Evolutionary conservation across 2,888 invertebrate genomes (phyloP), one percentile per base, ranked within the genome.

Genomic region (Salticus scenicus): DNA sequence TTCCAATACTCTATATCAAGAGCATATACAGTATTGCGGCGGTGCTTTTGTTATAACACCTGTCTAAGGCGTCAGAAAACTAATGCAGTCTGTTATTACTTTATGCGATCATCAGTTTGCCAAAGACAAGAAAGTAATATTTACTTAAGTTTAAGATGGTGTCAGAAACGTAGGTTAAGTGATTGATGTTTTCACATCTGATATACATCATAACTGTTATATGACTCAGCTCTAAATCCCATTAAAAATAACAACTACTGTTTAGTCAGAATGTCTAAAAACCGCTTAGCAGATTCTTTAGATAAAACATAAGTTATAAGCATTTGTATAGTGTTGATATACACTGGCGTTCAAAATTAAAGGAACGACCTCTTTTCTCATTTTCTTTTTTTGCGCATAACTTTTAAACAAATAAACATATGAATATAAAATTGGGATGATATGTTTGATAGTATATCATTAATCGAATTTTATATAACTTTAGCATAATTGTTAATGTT

Each of bases 61-160:
- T 84, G 77, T 37, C 30, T 27, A 28, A 73, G 30, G 28, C 24
- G 28, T 67, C 83, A 84, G 77, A 76, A 77, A 84, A 64, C 72
- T 84, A 84, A 84, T 84, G 67, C 76, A 66, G 20, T 71, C 20
- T 33, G 28, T 37, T 47, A 66, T 57, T 72, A 77, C 78, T 67
- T 51, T 30, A 67, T 69, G 30, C 51, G 51, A 47, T 84, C 27
- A 20, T 63, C 20, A 73, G 83, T 84, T 84, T 77, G 77, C 30
- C 7, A 12, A 77, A 83, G 76, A 47, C 41, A 73, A 84, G 77
- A 37, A 84, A 73, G 57, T 57, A 73, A 69, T 84, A 84, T 84
- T 84, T 84, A 31, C n/a, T 51, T 57, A 84, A 77, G 83, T 41
- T 84, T 67, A 84, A 77, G 77, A 77, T 77, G 57, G 83, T 84